Evolutionary conservation across 2,888 invertebrate genomes (phyloP).

Genomic region (Andrena marginata): DNA sequence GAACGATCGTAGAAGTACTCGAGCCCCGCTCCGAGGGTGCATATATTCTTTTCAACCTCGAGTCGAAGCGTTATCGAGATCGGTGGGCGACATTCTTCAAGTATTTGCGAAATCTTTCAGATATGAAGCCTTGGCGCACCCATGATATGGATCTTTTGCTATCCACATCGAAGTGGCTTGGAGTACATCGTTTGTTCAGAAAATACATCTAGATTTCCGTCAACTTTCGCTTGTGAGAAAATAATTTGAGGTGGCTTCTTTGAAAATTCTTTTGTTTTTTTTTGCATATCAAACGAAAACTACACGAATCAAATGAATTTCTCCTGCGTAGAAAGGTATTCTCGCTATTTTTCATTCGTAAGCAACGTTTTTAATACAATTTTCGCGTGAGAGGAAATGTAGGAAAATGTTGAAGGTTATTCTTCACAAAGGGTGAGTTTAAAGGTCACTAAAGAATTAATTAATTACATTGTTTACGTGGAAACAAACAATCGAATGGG

Average conservation of each 20-base stretch:
- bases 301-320: no score
- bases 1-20: neutral
- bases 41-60: neutral
- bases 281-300: no score
- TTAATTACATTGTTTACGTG: neutral
- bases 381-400: no score
- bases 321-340: no score
- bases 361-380: no score
- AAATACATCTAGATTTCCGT: neutral
- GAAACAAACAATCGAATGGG: neutral
- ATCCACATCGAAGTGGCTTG: neutral
- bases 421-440: no score
- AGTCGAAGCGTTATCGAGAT: neutral
- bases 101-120: neutral
- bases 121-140: neutral
- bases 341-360: no score
- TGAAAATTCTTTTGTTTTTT: no score
- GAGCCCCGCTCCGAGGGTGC: neutral
- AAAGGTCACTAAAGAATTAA: neutral
- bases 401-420: no score
- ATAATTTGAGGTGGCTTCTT: no score
- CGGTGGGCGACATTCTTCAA: neutral
- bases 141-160: no score
- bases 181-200: slow-evolving; percentile 1
- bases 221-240: no score